Evolutionary conservation across 2,113 vertebrate species (phyloP), one percentile per base, ranked within the genome.

Genomic region (Nothocercus julius): DNA sequence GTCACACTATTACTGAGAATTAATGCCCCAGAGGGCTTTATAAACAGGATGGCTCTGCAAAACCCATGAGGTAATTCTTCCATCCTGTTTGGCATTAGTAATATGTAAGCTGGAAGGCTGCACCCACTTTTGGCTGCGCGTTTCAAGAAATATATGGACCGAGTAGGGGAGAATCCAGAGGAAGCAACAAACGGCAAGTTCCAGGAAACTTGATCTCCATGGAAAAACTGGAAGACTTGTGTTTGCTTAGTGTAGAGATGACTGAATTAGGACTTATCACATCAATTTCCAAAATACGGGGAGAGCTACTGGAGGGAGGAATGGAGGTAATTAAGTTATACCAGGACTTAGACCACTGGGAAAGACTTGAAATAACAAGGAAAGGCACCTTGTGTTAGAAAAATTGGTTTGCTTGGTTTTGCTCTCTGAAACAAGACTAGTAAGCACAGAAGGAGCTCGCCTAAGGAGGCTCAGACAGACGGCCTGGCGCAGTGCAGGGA

Each of bases 121-220:
- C 80, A 30, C 54, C 54, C 74, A 25, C 30, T 5, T 24, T 32
- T 3, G 62, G 80, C 34, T 18, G n/a, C 2, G 0, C 14, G 22
- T 20, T 74, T 58, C 72, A 63, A 56, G 34, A 49, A 49, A 36
- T 3, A 36, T 1, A 38, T 36, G 59, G n/a, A 83, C 8, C 51
- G 32, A 87, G 58, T 0, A 1, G 51, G 17, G 40, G 38, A 40
- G 63, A 66, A 42, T 27, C 18, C 63, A 66, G 63, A 44, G 32
- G 24, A 83, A 88, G 36, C 7, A 42, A 34, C 14, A 51, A 8
- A 42, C 6, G 3, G 12, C 17, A 42, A 58, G 63, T n/a, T 32
- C 8, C 13, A n/a, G 32, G 38, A 49, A 34, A 6, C 1, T 5
- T 0, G 0, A 44, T 62, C 74, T n/a, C 2, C 3, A 32, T 28